Base-by-base conservation (phyloP, 1,140 invertebrate genomes). In the Rhopalosiphum padi region DNA sequence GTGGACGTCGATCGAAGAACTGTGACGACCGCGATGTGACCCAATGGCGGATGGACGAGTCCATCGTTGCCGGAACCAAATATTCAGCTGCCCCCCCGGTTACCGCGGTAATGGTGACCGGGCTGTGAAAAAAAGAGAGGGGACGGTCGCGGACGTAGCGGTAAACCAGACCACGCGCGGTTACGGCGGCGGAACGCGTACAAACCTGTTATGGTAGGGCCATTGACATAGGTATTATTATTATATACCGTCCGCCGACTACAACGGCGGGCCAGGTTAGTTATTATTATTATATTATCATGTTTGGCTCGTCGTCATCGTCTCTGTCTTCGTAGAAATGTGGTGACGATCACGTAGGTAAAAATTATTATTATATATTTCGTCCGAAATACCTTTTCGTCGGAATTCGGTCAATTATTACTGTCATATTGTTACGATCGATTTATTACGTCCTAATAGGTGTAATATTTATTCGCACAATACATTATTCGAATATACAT, bases 191-290 rank as follows among this genome's bases (percentile, higher is more conserved):
- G 90, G 90, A 51, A 46, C 68, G 90, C 46, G 90, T n/a, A 48
- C 9, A 92, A 92, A 92, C 91, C 91, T 55, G 91, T 92, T 92
- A 85, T 85, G 91, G 91, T 92, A 92, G 91, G 91, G 91, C 91
- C 91, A 41, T 92, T 92, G 91, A 92, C 91, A 92, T 77, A n/a
- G n/a, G n/a, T 77, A 77, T 77, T 68, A 68, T 68, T 77, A 68
- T 68, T 53, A 53, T 68, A 68, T 41, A 85, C 77, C 77, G n/a
- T 15, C 37, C 37, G 37, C 11, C 30, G 30, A n/a, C 30, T 68
- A n/a, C 30, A n/a, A n/a, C 60, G n/a, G 15, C 60, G 18, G 60
- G n/a, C 30, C 60, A 15, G 60, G 60, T 68, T 68, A 68, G 60
- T 68, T 68, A 68, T 68, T 68, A 68, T 68, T 68, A 77, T 77